These are phyloP conservation scores for Batillaria attramentaria DNA, from an alignment of 1,140 invertebrate genomes.

Conservation along the genomic window DNA sequence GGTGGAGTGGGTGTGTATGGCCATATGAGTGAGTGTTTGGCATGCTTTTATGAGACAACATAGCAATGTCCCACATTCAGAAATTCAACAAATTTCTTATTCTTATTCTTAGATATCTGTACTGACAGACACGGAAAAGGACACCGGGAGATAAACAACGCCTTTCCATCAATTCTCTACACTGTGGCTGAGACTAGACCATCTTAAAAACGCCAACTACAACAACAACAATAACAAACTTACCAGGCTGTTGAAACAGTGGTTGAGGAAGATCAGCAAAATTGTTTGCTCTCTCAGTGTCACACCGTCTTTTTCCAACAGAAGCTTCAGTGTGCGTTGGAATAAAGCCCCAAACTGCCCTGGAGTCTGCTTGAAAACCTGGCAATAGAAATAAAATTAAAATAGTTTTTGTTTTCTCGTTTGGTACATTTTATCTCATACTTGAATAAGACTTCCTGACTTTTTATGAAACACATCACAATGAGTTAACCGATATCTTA, in stretches of 20 bases:
- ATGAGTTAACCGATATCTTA: no score
- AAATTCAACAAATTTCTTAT: no score
- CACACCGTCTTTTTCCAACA: slow-evolving; percentile 76
- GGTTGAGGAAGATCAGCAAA: slow-evolving; percentile 92
- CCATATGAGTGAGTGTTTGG: no score
- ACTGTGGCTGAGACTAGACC: neutral
- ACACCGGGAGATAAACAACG: no score
- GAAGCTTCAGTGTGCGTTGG: slow-evolving; percentile 83
- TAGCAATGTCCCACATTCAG: no score
- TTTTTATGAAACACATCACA: no score
- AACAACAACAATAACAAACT: neutral
- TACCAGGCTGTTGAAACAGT: slow-evolving; percentile 92
- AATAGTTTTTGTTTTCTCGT: neutral
- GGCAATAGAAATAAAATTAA: slow-evolving; percentile 42
- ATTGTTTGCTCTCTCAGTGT: slow-evolving; percentile 87
- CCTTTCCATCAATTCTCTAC: no score
- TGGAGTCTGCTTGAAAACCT: slow-evolving; percentile 86
- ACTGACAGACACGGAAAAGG: no score
- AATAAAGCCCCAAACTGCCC: slow-evolving; percentile 92
- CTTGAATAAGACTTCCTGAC: no score
- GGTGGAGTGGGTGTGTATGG: no score
- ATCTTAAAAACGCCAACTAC: neutral
- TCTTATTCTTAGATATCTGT: no score
- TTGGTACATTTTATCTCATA: neutral
- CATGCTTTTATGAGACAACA: no score